Base-by-base conservation (phyloP, 2,113 vertebrate species). In the Laticauda laticaudata region DNA sequence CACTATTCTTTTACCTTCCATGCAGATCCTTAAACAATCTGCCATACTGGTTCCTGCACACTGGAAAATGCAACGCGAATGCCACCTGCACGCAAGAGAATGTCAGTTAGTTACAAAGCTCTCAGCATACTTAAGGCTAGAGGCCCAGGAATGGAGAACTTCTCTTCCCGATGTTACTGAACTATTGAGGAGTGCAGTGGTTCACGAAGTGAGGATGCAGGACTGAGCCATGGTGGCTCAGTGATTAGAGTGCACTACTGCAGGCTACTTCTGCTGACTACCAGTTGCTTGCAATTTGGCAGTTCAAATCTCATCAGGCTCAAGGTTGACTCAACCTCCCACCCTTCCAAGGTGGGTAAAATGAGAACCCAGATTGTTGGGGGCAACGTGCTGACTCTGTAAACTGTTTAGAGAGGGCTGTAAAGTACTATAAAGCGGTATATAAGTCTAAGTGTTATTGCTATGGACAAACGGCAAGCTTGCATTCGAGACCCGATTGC, bases 1-100 rank as follows among this genome's bases (percentile, higher is more conserved):
- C 0, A 20, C 18, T 29, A 61, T 14, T 29, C 88, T 59, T 61
- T 51, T 97, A 98, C 97, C 97, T 45, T 88, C 95, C 97, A 98
- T 96, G 94, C 97, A 97, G 64, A 97, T 92, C 94, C 96, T 97
- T 51, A 98, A 94, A 92, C 96, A 96, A 92, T 98, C 97, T 43
- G 96, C 96, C 86, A 95, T 54, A 29, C 94, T 92, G 0, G 93
- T 45, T 6, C 57, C 75, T 21, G 96, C 85, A 87, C 57, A 94
- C 95, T 96, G 97, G 88, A 97, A 94, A 64, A 96, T 90, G 55
- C 97, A 97, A 43, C 95, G 97, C 14, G 97, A 98, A 91, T 95
- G 97, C 97, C 97, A 98, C 91, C 97, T 98, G 89, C 91, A 95
- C 81, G 26, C 81, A 23, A 92, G 57, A 64, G 11, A 64, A 93